Conservation (phyloP, 2,113 vertebrate species). For the human (Homo sapiens) region DNA sequence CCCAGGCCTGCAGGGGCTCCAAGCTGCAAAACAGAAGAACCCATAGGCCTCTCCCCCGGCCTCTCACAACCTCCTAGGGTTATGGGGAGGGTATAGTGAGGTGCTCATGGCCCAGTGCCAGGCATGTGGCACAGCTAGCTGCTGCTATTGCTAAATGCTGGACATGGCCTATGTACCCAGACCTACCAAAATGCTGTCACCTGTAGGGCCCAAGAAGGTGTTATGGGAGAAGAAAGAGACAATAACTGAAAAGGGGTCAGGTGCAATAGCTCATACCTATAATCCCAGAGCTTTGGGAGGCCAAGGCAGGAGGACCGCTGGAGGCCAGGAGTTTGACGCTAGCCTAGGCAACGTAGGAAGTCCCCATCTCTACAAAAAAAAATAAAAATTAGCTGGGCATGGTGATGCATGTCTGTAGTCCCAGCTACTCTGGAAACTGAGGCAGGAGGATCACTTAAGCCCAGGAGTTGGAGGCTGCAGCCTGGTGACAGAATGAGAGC, state of each 20-base stretch:
- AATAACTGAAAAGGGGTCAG: not conserved
- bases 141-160: not conserved
- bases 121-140: not conserved
- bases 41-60: accelerated
- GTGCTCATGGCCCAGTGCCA: not conserved
- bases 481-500: too few relatives aligned
- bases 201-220: not conserved
- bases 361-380: too few relatives aligned
- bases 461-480: too few relatives aligned
- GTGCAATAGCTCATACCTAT: too few relatives aligned
- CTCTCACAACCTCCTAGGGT: not conserved
- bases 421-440: too few relatives aligned
- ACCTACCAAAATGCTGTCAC: not conserved
- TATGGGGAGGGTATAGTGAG: not conserved
- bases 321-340: too few relatives aligned
- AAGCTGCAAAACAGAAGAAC: not conserved
- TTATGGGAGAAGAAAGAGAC: not conserved
- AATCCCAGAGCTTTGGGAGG: too few relatives aligned
- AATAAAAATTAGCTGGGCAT: too few relatives aligned
- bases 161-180: not conserved
- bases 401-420: too few relatives aligned
- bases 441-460: too few relatives aligned
- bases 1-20: not conserved
- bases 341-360: too few relatives aligned
- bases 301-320: too few relatives aligned